phyloP scores from a whole-genome alignment of 1,140 invertebrate genomes.

The Sitobion miscanthi region DNA sequence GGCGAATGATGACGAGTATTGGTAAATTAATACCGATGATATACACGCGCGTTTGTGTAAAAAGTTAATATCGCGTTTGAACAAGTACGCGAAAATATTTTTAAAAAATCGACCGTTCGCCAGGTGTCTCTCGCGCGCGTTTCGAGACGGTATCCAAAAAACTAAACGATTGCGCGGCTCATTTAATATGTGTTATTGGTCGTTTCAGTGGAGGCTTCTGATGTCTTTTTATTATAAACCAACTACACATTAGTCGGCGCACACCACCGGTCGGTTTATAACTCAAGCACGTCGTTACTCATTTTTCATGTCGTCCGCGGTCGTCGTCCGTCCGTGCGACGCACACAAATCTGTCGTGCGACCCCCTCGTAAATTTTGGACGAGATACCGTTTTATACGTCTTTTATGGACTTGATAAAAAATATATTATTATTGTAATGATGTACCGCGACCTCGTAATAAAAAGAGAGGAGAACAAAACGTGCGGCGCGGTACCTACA shows the following conservation, averaged over 20 bases:
- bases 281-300: constrained; percentile 33
- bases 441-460: neutral
- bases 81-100: neutral
- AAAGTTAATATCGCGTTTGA: no score
- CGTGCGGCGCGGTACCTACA: neutral
- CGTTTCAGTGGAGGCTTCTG: neutral
- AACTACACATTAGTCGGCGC: neutral
- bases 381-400: neutral
- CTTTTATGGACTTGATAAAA: neutral
- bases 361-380: constrained; percentile 17
- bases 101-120: neutral
- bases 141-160: neutral
- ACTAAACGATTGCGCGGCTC: constrained; percentile 36
- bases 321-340: constrained; percentile 13
- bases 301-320: neutral
- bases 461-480: neutral
- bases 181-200: constrained; percentile 28
- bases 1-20: no score
- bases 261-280: neutral
- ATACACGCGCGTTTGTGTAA: no score
- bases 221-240: constrained; percentile 26
- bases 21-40: no score
- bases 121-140: no score
- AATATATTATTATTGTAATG: neutral
- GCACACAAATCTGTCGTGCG: constrained; percentile 34